A percentile compares a stretch with the other conserved stretches of the same genome.
phyloP scores from a whole-genome alignment of 2,113 vertebrate genomes.

The Lophura nycthemera region DNA sequence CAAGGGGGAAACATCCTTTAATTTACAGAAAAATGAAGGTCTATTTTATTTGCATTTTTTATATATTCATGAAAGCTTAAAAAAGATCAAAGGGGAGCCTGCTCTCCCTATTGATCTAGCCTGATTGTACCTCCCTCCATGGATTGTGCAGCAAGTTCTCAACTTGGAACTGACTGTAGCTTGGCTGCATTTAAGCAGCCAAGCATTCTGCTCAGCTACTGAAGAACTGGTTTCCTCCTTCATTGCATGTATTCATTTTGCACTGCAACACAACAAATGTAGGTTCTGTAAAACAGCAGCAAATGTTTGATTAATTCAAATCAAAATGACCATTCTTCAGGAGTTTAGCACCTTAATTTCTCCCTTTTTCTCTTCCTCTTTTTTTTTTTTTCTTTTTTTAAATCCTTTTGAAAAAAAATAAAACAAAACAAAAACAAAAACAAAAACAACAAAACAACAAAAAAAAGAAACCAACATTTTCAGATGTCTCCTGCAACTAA shows the following conservation, averaged over 20 bases:
- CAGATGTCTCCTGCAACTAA: constrained; percentile 5
- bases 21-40: constrained; percentile 58
- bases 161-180: constrained; percentile 37
- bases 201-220: constrained; percentile 39
- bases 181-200: constrained; percentile 51
- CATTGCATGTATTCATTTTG: constrained; percentile 71
- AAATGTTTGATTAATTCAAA: constrained; percentile 62
- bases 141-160: constrained; percentile 20
- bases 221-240: constrained; percentile 65
- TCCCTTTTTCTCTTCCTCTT: background rate
- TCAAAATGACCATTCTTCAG: constrained; percentile 71
- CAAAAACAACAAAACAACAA: no score
- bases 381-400: no score
- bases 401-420: no score
- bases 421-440: no score
- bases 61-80: constrained; percentile 17
- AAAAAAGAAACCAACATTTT: constrained; percentile 56
- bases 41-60: constrained; percentile 66
- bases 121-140: constrained; percentile 25
- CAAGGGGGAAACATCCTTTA: constrained; percentile 32
- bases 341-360: constrained; percentile 47
- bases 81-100: constrained; percentile 54
- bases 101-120: constrained; percentile 21
- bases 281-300: background rate
- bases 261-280: constrained; percentile 44